phyloP scores from a whole-genome alignment of 1,140 invertebrate species.

The Drosophila melanica region DNA sequence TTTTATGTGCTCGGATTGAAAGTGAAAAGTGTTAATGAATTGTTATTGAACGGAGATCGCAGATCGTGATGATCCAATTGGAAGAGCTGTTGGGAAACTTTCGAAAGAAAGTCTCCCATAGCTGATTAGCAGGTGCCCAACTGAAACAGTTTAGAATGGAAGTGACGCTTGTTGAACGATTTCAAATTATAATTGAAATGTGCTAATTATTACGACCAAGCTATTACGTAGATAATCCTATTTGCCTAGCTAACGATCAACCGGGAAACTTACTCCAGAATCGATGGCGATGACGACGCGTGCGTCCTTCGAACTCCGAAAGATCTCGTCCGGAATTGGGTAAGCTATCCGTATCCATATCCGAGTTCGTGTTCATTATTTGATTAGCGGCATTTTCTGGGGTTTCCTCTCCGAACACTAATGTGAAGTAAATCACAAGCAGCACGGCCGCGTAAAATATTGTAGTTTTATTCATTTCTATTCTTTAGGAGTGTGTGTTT shows the following conservation, averaged over 20 bases:
- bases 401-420: slow-evolving; percentile 68
- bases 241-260: no score
- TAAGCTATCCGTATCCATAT: slow-evolving; percentile 39
- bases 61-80: slow-evolving; percentile 67
- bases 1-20: slow-evolving; percentile 58
- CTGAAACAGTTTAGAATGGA: slow-evolving; percentile 53
- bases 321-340: slow-evolving; percentile 54
- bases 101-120: slow-evolving; percentile 69
- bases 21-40: slow-evolving; percentile 82
- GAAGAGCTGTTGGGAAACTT: slow-evolving; percentile 53
- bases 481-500: slow-evolving; percentile 30
- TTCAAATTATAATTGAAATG: neutral
- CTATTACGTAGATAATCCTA: neutral
- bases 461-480: slow-evolving; percentile 66
- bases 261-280: slow-evolving; percentile 62
- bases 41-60: slow-evolving; percentile 27
- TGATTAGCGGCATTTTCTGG: slow-evolving; percentile 40
- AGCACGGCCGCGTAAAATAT: slow-evolving; percentile 68
- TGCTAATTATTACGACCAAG: slow-evolving; percentile 23
- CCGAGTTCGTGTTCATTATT: slow-evolving; percentile 41
- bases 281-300: slow-evolving; percentile 69
- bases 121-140: slow-evolving; percentile 34
- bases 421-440: slow-evolving; percentile 60
- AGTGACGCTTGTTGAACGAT: slow-evolving; percentile 4
- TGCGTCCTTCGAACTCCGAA: slow-evolving; percentile 67